Conservation (phyloP, 1,140 invertebrate genomes). For the Carcinoscorpius rotundicauda region DNA sequence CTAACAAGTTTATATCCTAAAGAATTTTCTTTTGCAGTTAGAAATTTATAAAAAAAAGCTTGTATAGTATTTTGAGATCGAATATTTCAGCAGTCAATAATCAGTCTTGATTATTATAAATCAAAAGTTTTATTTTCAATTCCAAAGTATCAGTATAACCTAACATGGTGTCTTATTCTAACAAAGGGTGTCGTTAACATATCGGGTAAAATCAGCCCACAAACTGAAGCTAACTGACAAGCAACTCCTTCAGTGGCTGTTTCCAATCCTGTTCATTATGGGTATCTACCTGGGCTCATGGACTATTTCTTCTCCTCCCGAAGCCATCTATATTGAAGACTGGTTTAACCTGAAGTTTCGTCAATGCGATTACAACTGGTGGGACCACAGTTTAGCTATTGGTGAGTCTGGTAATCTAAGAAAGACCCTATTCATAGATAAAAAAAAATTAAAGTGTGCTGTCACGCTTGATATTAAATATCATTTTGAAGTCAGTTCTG, state of each 20-base stretch:
- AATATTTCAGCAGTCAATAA: no score
- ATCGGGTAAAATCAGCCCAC: slow-evolving; percentile 84
- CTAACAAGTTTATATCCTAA: no score
- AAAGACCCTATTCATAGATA: no score
- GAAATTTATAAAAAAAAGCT: no score
- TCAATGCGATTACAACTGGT: slow-evolving; percentile 82
- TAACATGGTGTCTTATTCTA: slow-evolving; percentile 10
- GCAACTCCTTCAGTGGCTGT: slow-evolving; percentile 78
- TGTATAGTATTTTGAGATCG: no score
- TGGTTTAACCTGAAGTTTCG: slow-evolving; percentile 60
- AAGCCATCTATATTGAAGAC: slow-evolving; percentile 58
- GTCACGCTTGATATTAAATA: no score
- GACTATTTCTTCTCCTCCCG: slow-evolving; percentile 67
- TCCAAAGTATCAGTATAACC: no score
- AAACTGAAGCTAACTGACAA: slow-evolving; percentile 86
- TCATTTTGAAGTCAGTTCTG: no score
- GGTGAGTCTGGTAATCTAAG: slow-evolving; percentile 38
- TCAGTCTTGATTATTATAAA: no score
- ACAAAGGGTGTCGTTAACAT: slow-evolving; percentile 75
- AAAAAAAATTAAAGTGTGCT: no score
- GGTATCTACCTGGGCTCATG: slow-evolving; percentile 76
- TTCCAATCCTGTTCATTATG: slow-evolving; percentile 74
- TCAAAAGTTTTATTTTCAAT: no score
- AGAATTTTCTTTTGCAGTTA: no score
- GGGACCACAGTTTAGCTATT: slow-evolving; percentile 77